Conservation (phyloP, 2,888 invertebrate genomes). For the Horisme vitalbata region DNA sequence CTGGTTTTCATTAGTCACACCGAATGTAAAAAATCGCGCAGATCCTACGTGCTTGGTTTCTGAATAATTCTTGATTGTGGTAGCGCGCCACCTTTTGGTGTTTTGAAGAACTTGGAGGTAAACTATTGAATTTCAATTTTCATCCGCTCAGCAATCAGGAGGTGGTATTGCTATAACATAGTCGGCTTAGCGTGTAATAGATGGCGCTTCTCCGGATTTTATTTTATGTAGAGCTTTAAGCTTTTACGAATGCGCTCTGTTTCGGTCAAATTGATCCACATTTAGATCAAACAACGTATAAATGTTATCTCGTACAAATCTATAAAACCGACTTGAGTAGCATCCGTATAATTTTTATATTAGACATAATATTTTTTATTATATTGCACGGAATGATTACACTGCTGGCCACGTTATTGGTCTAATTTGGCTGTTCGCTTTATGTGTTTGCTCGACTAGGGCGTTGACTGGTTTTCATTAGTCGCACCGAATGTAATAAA, state of each 20-base stretch:
- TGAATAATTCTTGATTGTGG: too few relatives aligned
- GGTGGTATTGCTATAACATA: too few relatives aligned
- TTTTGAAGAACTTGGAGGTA: not conserved
- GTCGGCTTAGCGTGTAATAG: too few relatives aligned
- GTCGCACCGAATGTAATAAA: conserved; percentile 58
- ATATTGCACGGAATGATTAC: conserved; percentile 47
- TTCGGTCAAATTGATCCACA: conserved; percentile 2
- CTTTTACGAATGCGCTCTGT: not conserved
- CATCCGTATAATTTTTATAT: conserved; percentile 37
- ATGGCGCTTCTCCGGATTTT: too few relatives aligned
- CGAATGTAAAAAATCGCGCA: conserved; percentile 11
- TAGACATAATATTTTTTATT: conserved; percentile 45
- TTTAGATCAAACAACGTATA: conserved; percentile 9
- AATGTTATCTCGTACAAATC: conserved; percentile 13
- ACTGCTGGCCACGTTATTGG: conserved; percentile 58
- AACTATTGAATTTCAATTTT: not conserved
- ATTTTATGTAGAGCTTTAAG: conserved; percentile 3
- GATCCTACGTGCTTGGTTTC: too few relatives aligned
- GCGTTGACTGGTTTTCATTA: conserved; percentile 64
- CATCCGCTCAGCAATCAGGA: too few relatives aligned
- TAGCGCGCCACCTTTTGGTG: conserved; percentile 3
- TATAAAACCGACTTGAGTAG: conserved; percentile 40
- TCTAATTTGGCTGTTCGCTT: conserved; percentile 61
- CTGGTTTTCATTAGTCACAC: too few relatives aligned
- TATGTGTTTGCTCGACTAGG: conserved; percentile 61